Percentiles rank a stretch among this genome's conserved stretches.
These are phyloP conservation scores for Pangasius djambal DNA, from an alignment of 2,797 vertebrate genomes.

Conservation along the genomic window DNA sequence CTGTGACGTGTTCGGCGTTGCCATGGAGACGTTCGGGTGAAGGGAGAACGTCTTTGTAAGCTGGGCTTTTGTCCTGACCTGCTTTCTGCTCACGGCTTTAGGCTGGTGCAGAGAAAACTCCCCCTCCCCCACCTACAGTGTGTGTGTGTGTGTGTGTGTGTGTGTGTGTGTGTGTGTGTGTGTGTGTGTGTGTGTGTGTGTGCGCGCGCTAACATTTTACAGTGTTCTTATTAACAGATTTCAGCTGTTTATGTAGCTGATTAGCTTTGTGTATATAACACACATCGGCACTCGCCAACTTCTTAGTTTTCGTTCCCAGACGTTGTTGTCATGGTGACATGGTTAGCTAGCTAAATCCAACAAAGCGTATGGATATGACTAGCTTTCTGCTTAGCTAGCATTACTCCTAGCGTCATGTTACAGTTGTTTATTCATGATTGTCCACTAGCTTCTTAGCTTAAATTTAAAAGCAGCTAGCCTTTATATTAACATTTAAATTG, in stretches of 20 bases:
- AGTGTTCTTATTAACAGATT: background rate
- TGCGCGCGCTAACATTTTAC: background rate
- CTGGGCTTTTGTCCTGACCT: constrained; percentile 40
- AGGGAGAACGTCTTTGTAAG: constrained; percentile 8
- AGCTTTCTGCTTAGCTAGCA: background rate
- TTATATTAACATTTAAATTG: background rate
- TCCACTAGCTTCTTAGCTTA: too few relatives aligned
- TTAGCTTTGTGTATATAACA: background rate
- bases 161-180: background rate
- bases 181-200: background rate
- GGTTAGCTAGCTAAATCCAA: background rate
- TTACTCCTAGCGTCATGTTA: background rate
- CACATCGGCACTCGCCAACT: background rate
- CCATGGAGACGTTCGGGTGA: constrained; percentile 52
- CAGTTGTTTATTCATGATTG: background rate
- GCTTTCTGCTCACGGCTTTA: background rate
- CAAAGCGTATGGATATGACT: background rate
- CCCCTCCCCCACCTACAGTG: background rate
- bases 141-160: background rate
- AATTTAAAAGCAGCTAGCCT: too few relatives aligned
- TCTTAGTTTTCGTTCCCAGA: background rate
- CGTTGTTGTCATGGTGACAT: background rate
- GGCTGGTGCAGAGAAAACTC: background rate
- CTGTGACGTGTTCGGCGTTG: constrained; percentile 29
- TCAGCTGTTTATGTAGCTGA: background rate